Evolutionary conservation across 1,140 invertebrate species (phyloP).

Genomic region (Brachionus koreanus): DNA sequence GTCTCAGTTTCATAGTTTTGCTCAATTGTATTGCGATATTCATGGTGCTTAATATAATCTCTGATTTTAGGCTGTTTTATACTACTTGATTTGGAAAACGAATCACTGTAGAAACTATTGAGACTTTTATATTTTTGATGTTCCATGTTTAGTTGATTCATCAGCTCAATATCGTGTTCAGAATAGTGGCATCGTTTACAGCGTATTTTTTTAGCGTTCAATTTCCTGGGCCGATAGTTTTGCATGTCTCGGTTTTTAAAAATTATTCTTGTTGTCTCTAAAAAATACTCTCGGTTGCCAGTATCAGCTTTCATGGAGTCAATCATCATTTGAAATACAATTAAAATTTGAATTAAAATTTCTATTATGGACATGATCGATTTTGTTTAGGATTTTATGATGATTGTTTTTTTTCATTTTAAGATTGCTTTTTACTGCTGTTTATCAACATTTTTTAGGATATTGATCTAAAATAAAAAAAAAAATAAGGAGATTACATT

Average conservation of each 20-base stretch:
- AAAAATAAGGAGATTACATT: not conserved
- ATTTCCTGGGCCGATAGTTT: not conserved
- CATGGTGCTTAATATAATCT: not conserved
- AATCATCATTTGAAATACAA: not conserved
- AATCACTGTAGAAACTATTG: not conserved
- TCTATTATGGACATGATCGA: not conserved
- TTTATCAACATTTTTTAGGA: slow-evolving; percentile 13
- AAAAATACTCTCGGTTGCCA: not conserved
- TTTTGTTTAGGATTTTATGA: not conserved
- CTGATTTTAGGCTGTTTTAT: not conserved
- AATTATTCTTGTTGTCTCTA: slow-evolving; percentile 3
- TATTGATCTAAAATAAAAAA: slow-evolving; percentile 6
- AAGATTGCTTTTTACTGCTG: not conserved
- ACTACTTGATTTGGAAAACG: not conserved
- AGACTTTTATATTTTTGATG: not conserved
- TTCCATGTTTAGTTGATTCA: slow-evolving; percentile 12
- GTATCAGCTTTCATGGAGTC: not conserved
- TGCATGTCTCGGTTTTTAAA: not conserved
- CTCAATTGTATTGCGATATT: not conserved
- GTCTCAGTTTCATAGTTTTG: slow-evolving; percentile 11
- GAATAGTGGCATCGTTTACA: slow-evolving; percentile 10
- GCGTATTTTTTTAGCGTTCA: not conserved
- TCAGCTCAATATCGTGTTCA: slow-evolving; percentile 7
- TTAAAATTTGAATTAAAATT: not conserved
- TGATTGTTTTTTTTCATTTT: not conserved